A percentile compares a stretch with the other conserved stretches of the same genome.
Evolutionary conservation across 1,140 invertebrate genomes (phyloP).

Genomic region (Polyergus mexicanus): DNA sequence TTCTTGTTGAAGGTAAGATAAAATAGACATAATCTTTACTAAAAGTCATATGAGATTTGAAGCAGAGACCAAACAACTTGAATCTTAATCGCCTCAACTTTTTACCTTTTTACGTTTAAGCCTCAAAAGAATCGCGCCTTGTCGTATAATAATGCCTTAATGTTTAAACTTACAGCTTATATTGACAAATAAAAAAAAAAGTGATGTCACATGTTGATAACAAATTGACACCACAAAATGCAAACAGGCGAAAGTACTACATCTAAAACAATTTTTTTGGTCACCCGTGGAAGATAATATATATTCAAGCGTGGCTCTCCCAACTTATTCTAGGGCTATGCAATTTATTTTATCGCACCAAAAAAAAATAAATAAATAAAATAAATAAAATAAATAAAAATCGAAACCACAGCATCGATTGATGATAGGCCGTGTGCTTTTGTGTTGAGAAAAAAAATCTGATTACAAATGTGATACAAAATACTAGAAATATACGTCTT

Average conservation of each 20-base stretch:
- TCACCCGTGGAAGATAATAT: constrained; percentile 84
- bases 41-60: constrained; percentile 32
- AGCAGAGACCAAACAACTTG: constrained; percentile 83
- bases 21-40: background rate
- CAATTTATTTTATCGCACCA: constrained; percentile 86
- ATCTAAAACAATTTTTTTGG: constrained; percentile 85
- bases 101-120: constrained; percentile 76
- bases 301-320: constrained; percentile 83
- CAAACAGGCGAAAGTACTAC: constrained; percentile 81
- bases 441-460: constrained; percentile 82
- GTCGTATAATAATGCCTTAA: constrained; percentile 83
- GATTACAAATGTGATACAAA: constrained; percentile 83
- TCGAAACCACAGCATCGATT: constrained; percentile 76
- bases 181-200: constrained; percentile 83
- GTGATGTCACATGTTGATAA: constrained; percentile 81
- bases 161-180: constrained; percentile 87
- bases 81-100: constrained; percentile 75
- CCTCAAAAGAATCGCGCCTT: constrained; percentile 80
- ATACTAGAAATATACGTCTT: constrained; percentile 83
- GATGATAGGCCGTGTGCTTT: constrained; percentile 85
- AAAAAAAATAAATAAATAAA: constrained; percentile 75
- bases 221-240: constrained; percentile 84
- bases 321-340: constrained; percentile 83
- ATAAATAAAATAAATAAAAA: constrained; percentile 71
- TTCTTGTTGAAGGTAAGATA: constrained; percentile 44